Base-by-base conservation (phyloP, 2,888 invertebrate species). In the Danaus chrysippus region DNA sequence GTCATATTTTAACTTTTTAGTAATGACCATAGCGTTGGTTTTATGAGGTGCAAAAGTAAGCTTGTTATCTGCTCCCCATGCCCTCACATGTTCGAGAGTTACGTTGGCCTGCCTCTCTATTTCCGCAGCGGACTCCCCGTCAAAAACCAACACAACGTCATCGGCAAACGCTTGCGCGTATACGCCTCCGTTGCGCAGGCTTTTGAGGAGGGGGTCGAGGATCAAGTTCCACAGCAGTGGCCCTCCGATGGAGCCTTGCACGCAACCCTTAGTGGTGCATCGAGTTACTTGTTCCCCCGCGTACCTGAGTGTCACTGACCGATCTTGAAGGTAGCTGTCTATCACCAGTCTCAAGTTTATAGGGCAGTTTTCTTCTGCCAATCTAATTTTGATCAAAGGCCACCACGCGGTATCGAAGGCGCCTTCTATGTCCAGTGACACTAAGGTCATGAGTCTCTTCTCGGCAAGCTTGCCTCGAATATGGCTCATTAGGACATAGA, bases 361-460 rank as follows among this genome's bases (percentile, higher is more conserved):
- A 0, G 71, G 73, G 23, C 66, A 70, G 2, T 56, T 44, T 49
- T 62, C 60, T 1, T 54, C 44, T 3, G 43, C 62, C 12, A 73
- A 56, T 13, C 66, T 56, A 9, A 54, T 6, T 42, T 58, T 63
- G 1, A 72, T 64, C 1, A 56, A 55, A 1, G 73, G 74, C 74
- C 74, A 75, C 75, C 73, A 76, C 0, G 75, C 73, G 54, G 59
- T 69, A 55, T 77, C 75, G 53, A 77, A 76, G 15, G 75, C 76
- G 13, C 69, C 68, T 63, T 72, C 69, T 66, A 71, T 70, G 42
- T 71, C 71, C 41, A 71, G 44, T 8, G 70, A 70, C 1, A 71
- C 49, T 6, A 69, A 0, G 0, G 53, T 53, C 0, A 67, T 58
- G 0, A 69, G n/a, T 19, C 5, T 15, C 8, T 42, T 54, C 6